Evolutionary conservation across 2,113 vertebrate species (phyloP), one percentile per base, ranked within the genome.

Genomic region (Lycaon pictus): DNA sequence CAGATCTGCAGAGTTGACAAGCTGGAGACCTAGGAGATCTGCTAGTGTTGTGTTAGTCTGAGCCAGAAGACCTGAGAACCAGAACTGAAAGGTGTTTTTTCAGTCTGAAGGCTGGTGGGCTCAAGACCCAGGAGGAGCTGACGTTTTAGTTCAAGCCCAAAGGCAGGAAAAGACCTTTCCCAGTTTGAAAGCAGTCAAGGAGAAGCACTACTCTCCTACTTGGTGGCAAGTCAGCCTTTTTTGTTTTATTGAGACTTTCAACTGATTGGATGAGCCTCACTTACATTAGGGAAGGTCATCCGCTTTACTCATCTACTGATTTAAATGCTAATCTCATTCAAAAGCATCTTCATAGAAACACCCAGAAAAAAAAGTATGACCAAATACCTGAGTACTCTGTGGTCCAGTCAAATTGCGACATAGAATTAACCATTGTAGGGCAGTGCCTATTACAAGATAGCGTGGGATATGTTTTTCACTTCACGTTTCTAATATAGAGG

Each of bases 401-500:
- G 51, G n/a, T 35, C 32, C 27, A 87, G 35, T 82, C 74, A 87
- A 37, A 11, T 67, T 65, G 77, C 7, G 43, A 87, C 20, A 79
- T 55, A 88, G 56, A 84, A 82, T 96, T 72, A 71, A 63, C 19
- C 12, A 37, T 88, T 25, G n/a, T 13, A 93, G 43, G 56, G 11
- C 81, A 12, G 7, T 93, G 48, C 11, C 27, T 93, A n/a, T 10
- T 85, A 67, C 32, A 67, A 53, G 74, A 48, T 7, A 5, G 27
- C 43, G 12, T n/a, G 23, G 48, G 7, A 10, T 76, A 7, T 91
- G 9, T 72, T 63, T 71, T 79, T 32, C 74, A 27, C 11, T 86
- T 87, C 62, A 69, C 9, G 77, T 17, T 81, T 86, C n/a, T 93
- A 92, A 90, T 79, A 48, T 11, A 89, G 60, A 89, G 27, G n/a